These are phyloP conservation scores for Podarcis lilfordi DNA, from an alignment of 2,797 vertebrate species.

Conservation along the genomic window DNA sequence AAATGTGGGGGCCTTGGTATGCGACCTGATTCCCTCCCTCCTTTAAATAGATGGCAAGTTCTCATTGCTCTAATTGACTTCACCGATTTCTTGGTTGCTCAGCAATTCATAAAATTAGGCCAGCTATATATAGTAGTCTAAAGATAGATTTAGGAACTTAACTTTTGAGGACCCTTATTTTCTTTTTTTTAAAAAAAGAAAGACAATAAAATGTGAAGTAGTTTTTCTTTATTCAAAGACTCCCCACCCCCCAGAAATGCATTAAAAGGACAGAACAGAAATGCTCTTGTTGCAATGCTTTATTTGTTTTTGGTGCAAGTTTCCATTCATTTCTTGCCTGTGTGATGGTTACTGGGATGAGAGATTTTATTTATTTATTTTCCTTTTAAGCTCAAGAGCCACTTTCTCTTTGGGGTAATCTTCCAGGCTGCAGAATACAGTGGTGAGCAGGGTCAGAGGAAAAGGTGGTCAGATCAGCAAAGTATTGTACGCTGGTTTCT, in stretches of 20 bases:
- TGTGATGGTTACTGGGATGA: not conserved
- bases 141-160: constrained; percentile 53
- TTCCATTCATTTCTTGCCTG: not conserved
- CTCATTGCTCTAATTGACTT: constrained; percentile 8
- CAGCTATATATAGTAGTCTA: constrained; percentile 55
- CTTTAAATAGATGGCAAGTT: not conserved
- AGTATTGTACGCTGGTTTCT: too few relatives aligned
- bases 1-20: constrained; percentile 58
- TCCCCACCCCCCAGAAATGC: not conserved
- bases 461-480: too few relatives aligned
- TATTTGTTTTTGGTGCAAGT: not conserved
- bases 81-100: constrained; percentile 41
- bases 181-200: not conserved
- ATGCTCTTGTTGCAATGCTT: not conserved
- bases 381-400: too few relatives aligned
- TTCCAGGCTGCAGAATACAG: not conserved
- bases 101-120: constrained; percentile 63
- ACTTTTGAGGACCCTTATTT: constrained; percentile 30
- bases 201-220: not conserved
- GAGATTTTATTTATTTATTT: too few relatives aligned
- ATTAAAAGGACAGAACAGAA: not conserved
- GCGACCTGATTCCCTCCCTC: constrained; percentile 35
- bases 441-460: not conserved
- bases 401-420: not conserved
- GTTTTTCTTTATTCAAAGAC: not conserved